Percentiles rank a stretch among this genome's conserved stretches.
These are phyloP conservation scores for Montipora capricornis DNA, from an alignment of 64 coral and sea anemone species.

Conservation along the genomic window DNA sequence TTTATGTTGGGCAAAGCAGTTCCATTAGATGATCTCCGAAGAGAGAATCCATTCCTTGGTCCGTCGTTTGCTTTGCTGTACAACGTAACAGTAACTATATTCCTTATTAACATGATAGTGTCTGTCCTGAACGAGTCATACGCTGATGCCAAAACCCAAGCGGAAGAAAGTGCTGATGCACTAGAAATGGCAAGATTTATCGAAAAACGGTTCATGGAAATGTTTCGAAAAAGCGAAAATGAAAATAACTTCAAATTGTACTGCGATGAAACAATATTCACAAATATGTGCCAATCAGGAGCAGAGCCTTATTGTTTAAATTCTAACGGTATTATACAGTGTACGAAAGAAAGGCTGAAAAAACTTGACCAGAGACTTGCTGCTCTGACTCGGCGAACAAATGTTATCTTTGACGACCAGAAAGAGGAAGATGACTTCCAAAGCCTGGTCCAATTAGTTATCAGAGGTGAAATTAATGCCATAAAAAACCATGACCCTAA, in stretches of 20 bases:
- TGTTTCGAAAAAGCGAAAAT: not conserved
- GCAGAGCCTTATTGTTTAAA: conserved; percentile 11
- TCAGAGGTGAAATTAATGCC: too few species aligned
- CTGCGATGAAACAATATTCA: not conserved
- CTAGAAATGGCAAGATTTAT: conserved; percentile 92
- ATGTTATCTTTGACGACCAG: not conserved
- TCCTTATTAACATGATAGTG: conserved; percentile 85
- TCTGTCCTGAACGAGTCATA: conserved; percentile 88
- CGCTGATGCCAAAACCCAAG: conserved; percentile 61
- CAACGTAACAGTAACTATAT: conserved; percentile 49
- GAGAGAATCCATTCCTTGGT: conserved; percentile 62
- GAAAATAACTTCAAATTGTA: not conserved
- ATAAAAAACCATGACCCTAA: too few species aligned
- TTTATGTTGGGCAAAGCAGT: conserved; percentile 77
- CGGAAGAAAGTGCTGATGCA: conserved; percentile 61
- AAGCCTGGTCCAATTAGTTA: too few species aligned
- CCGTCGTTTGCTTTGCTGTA: conserved; percentile 66
- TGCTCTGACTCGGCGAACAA: not conserved
- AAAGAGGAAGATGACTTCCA: not conserved
- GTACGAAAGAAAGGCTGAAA: not conserved
- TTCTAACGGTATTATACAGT: not conserved
- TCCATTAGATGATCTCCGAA: conserved; percentile 39
- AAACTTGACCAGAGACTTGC: not conserved
- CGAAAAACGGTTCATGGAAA: conserved; percentile 51
- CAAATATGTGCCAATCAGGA: not conserved